Evolutionary conservation across 2,113 vertebrate genomes (phyloP), one percentile per base, ranked within the genome.

Genomic region (Tricholaema leucomelas): DNA sequence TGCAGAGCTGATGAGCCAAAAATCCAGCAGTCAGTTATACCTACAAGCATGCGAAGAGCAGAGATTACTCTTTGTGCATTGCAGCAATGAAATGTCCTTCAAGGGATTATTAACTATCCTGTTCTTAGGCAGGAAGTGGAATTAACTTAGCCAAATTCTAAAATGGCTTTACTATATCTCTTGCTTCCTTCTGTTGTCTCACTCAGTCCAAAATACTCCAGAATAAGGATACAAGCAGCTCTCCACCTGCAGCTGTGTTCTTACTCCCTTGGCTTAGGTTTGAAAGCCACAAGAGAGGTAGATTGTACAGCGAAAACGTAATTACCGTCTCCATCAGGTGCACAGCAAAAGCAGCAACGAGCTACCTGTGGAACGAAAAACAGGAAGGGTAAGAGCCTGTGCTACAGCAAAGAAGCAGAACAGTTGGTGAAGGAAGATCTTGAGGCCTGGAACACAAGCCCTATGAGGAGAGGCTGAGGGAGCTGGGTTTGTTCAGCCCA

Each of bases 331-430:
- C 97, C 97, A 2, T 98, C 97, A 31, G 95, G 94, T 31, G 92
- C 74, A 3, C 98, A 99, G 96, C 99, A 99, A 97, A 99, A 99
- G 91, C 98, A 99, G 95, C 99, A 99, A 66, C 99, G 99, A 75
- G 99, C 99, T 87, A 99, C 98, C 99, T 99, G 97, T 25, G 74
- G 89, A 91, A 91, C 44, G 81, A 86, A 96, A 85, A 84, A 75
- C 81, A 81, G 70, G 42, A 91, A 90, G 15, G 9, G 30, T 90
- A 64, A 91, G 71, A 81, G n/a, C 46, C 73, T 20, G 33, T 46
- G 61, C 14, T 82, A 42, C 23, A 66, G 23, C 50, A 72, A 72
- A 79, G 40, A 50, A 88, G 28, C 30, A 63, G 27, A 87, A 48
- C 35, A 42, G 31, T 2, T 55, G 33, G 33, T n/a, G 31, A 88